phyloP scores from a whole-genome alignment of 1,140 invertebrate species.

The Matsumurasca onukii region DNA sequence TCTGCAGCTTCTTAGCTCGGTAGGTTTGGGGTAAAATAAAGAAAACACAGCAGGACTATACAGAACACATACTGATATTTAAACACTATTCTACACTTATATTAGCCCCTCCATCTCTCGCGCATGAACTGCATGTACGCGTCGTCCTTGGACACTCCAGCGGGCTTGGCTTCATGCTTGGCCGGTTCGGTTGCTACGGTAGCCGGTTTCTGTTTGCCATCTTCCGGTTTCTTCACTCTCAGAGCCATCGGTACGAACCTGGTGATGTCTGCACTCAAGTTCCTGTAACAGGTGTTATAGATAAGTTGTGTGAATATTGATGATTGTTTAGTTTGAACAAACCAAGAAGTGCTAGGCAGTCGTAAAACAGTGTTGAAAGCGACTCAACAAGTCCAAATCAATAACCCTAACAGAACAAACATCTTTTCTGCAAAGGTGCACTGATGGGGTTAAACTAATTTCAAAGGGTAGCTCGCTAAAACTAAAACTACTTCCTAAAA shows the following conservation, averaged over 20 bases:
- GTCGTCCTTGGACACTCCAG: slow-evolving; percentile 86
- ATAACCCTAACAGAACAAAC: too few relatives aligned
- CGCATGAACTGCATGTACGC: slow-evolving; percentile 98
- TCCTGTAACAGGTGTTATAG: slow-evolving; percentile 53
- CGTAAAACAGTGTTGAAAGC: background rate
- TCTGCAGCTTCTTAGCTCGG: too few relatives aligned
- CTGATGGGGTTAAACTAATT: too few relatives aligned
- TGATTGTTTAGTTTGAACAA: background rate
- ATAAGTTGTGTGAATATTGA: background rate
- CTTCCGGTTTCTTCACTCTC: slow-evolving; percentile 84
- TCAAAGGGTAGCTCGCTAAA: too few relatives aligned
- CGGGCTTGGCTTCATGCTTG: slow-evolving; percentile 32
- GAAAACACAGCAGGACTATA: background rate
- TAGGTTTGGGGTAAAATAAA: too few relatives aligned
- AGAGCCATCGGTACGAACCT: slow-evolving; percentile 91
- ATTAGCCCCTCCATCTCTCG: slow-evolving; percentile 96
- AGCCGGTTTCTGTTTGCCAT: slow-evolving; percentile 50
- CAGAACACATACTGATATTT: too few relatives aligned
- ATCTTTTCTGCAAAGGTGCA: too few relatives aligned
- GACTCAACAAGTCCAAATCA: too few relatives aligned
- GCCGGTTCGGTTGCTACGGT: background rate
- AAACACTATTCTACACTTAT: too few relatives aligned
- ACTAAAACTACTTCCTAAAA: too few relatives aligned
- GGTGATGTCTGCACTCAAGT: slow-evolving; percentile 92
- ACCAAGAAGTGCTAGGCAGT: background rate